Base-by-base conservation (phyloP, 2,113 vertebrate genomes). In the Grammomys surdaster region DNA sequence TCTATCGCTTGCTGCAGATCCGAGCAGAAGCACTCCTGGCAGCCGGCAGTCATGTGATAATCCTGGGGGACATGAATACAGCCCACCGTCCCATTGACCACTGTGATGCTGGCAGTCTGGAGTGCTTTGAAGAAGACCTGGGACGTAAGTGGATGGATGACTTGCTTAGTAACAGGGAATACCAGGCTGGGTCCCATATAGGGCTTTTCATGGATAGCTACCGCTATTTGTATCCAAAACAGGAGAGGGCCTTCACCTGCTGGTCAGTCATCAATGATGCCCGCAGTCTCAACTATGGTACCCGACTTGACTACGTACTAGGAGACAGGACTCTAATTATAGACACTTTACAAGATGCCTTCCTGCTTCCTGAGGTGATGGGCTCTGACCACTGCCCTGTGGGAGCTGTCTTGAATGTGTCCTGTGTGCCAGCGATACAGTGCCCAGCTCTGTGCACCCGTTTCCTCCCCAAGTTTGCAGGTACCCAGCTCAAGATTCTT, bases 311-410 rank as follows among this genome's bases (percentile, higher is more conserved):
- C 97, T 99, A 99, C 95, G 98, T 99, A 82, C 98, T 99, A 3
- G 99, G 98, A 0, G 98, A 99, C 54, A 82, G 69, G 81, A 90
- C 89, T 16, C 98, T 99, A 22, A 98, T 98, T 9, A 95, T 97
- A 51, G 97, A 94, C 3, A 98, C 98, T 82, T 99, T 99, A 88
- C 95, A 98, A 94, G 97, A 93, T 1, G 99, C 98, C 10, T 98
- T 99, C 92, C 98, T 99, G 94, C 98, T 99, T 98, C 99, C 99
- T 3, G 99, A 99, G 85, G 98, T 99, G 75, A 98, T 99, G 90
- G 99, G 99, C 86, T 99, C 99, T 5, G 99, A 99, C 94, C 99
- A 99, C 94, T 99, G 99, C 90, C 99, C 99, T 1, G 99, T 99
- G 46, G 99, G 98, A 97, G 99, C 98, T 2, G 69, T 97, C 19